Evolutionary conservation across 2,113 vertebrate species (phyloP), one percentile per base, ranked within the genome.

Genomic region (Pampusana beccarii): DNA sequence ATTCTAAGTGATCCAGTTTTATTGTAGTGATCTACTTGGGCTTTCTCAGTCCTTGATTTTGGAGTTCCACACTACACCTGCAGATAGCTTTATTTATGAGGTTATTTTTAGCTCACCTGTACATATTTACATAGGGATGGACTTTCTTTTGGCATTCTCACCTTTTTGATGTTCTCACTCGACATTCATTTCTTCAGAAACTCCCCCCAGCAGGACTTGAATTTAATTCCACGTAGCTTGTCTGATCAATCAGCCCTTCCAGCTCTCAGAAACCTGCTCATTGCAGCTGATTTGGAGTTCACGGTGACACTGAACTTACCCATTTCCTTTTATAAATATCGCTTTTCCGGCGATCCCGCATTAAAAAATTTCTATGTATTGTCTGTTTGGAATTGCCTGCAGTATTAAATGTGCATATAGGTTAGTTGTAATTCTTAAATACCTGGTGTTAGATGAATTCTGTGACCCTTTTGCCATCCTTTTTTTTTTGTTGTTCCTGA

Each of bases 401-500:
- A 17, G 25, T 33, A 28, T 33, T 74, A 80, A 67, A 34, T 24
- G 5, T 46, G 4, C 3, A 1, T 9, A 1, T 31, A 11, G 7
- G 11, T 53, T 16, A 75, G 13, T 6, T 83, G 50, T 44, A 19
- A 46, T 83, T 61, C 34, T 40, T 58, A 36, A 44, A 24, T 66
- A 38, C 4, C 14, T 44, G 17, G 3, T 2, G 0, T 44, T 50
- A 3, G 1, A 7, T 15, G 28, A 77, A 17, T 44, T 44, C 8
- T 15, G 3, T 20, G 26, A 33, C 5, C n/a, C 42, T 81, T 91
- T 81, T 6, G 51, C 48, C 14, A 26, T 75, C 38, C 4, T 1
- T 54, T 73, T 67, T 66, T 42, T 42, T 66, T 72, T 38, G n/a
- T 38, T 38, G 11, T 20, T 42, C 40, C 42, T 48, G 13, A 58